These are phyloP conservation scores for Porites lutea DNA, from an alignment of 64 coral and sea anemone genomes.

Conservation along the genomic window DNA sequence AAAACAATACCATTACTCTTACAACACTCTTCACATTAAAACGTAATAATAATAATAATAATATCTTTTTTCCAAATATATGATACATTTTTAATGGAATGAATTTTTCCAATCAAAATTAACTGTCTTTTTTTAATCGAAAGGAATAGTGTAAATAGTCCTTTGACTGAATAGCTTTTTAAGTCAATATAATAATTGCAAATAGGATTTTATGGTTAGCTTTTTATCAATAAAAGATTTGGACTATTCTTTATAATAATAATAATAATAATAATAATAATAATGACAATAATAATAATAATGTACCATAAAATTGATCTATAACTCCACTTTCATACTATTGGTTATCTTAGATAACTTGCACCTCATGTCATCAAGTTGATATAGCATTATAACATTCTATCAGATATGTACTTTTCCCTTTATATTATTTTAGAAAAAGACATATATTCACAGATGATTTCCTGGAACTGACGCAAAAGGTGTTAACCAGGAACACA, in stretches of 20 bases:
- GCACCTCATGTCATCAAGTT: constrained; percentile 4
- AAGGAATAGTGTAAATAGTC: too few relatives aligned
- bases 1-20: not conserved
- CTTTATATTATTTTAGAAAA: not conserved
- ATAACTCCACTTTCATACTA: constrained; percentile 6
- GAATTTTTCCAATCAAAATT: too few relatives aligned
- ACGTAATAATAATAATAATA: too few relatives aligned
- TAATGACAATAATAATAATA: constrained; percentile 1
- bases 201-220: too few relatives aligned
- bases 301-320: not conserved
- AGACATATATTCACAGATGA: not conserved
- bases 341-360: not conserved
- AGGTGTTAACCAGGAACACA: not conserved
- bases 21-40: too few relatives aligned
- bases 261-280: not conserved
- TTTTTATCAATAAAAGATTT: too few relatives aligned
- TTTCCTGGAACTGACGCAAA: constrained; percentile 1
- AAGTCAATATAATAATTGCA: too few relatives aligned
- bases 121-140: too few relatives aligned
- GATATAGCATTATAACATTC: constrained; percentile 1
- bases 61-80: too few relatives aligned
- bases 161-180: too few relatives aligned
- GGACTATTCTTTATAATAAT: too few relatives aligned
- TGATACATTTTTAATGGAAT: too few relatives aligned
- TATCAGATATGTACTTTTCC: not conserved